Evolutionary conservation across 2,888 invertebrate genomes (phyloP), one percentile per base, ranked within the genome.

Genomic region (Bugula neritina): DNA sequence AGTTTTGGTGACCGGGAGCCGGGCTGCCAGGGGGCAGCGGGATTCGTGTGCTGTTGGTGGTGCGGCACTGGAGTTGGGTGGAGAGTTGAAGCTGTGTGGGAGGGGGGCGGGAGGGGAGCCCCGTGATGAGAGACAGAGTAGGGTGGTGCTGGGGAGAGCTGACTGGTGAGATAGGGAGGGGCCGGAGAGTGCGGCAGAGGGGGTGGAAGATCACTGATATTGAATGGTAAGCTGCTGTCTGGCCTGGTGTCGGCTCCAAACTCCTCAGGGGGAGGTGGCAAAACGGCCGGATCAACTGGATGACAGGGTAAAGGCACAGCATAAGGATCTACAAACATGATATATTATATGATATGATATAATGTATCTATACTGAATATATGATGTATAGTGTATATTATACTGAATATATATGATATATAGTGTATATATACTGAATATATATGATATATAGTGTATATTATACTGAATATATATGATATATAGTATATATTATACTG

Each of bases 141-240:
- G 5, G 21, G 55, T 3, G 3, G 21, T n/a, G 29, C 29, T 63
- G 63, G 63, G 10, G 29, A 63, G 5, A 43, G 17, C 34, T 63
- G 63, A 27, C 63, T 63, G 29, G 63, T 63, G 34, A 63, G 63
- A 31, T 63, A 63, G 3, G 63, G 31, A 10, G 63, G 63, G 1
- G 63, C 63, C 17, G 63, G 63, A 63, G 31, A 63, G 63, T 63
- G 31, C 10, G 63, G 63, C 31, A 63, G 21, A 29, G 63, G 63
- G 1, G 63, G 63, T 31, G 63, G 63, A 63, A 63, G 63, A 31
- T 63, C 63, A n/a, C 10, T 31, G 3, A 63, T 63, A 27, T 63
- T 63, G 34, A 63, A 63, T 13, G 27, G 31, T 5, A 34, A 2
- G 2, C 29, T 10, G 31, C 27, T 63, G 27, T 63, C 63, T 10